These are phyloP conservation scores for Girardinichthys multiradiatus DNA, from an alignment of 2,113 vertebrate genomes.

Conservation along the genomic window DNA sequence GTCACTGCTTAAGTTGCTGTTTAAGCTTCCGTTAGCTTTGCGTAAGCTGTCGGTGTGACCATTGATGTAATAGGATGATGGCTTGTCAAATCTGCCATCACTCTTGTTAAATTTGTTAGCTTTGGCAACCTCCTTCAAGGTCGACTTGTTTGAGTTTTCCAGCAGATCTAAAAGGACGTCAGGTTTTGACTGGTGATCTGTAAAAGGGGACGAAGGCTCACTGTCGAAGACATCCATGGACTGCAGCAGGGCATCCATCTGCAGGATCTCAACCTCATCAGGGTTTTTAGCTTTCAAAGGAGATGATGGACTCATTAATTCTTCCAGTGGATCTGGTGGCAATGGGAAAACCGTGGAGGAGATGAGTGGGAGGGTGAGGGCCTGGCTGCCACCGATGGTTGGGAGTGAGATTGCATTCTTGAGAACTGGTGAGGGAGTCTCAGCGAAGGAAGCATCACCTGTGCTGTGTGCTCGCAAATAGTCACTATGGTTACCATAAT, in stretches of 20 bases:
- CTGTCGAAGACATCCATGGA: slow-evolving; percentile 74
- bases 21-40: slow-evolving; percentile 64
- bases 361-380: slow-evolving; percentile 89
- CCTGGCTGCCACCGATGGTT: slow-evolving; percentile 93
- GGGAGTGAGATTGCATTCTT: slow-evolving; percentile 99
- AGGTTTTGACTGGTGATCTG: slow-evolving; percentile 60
- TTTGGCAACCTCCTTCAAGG: slow-evolving; percentile 78
- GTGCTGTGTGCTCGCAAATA: slow-evolving; percentile 93
- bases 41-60: slow-evolving; percentile 75
- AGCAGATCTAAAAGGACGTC: slow-evolving; percentile 74
- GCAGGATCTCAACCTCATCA: slow-evolving; percentile 73
- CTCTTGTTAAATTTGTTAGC: slow-evolving; percentile 80
- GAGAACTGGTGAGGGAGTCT: slow-evolving; percentile 95
- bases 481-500: slow-evolving; percentile 84
- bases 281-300: slow-evolving; percentile 43
- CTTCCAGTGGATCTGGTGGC: slow-evolving; percentile 84
- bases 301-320: slow-evolving; percentile 70
- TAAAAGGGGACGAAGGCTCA: slow-evolving; percentile 54
- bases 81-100: slow-evolving; percentile 79
- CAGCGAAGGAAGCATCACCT: slow-evolving; percentile 88
- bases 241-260: slow-evolving; percentile 75
- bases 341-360: slow-evolving; percentile 86
- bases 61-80: slow-evolving; percentile 77
- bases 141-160: slow-evolving; percentile 80
- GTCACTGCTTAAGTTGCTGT: slow-evolving; percentile 70